Evolutionary conservation across 1,140 invertebrate species (phyloP), one percentile per base, ranked within the genome.

Genomic region (Macrostomum lignano): DNA sequence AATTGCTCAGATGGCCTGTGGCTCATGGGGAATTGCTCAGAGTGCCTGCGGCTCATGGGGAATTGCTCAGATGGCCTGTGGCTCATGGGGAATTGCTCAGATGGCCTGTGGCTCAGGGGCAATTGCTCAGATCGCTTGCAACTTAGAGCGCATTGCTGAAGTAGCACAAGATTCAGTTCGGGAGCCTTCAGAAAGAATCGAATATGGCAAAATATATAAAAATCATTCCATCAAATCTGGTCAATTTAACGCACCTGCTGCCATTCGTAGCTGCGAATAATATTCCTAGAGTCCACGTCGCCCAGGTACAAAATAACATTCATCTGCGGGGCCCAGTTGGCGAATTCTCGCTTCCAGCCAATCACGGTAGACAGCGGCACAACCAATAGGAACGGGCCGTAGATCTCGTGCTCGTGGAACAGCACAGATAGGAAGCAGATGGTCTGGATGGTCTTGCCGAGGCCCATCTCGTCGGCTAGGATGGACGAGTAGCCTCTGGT

Each of bases 241-340:
- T n/a, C n/a, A n/a, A n/a, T n/a, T n/a, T n/a, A n/a, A 28, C 19
- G 15, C 26, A 17, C 14, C 19, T 28, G 26, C 7, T 28, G 74
- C 82, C 86, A 93, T 61, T 96, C 88, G 57, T 76, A 77, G 45
- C 88, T 74, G 42, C 81, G 67, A 42, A 96, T 86, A 72, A 82
- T 46, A 40, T 61, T 56, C 31, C 65, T 44, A 36, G 58, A 62
- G 20, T 38, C 43, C 6, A 88, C 70, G 62, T 64, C 62, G 7
- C 62, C 62, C 36, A 64, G 46, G 40, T 65, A 64, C 14, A 54
- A 47, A n/a, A 58, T 49, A 33, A 62, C 47, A 44, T 64, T 62
- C 37, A 64, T 47, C 24, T 52, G 45, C 3, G 58, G 55, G 20
- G 47, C 57, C 62, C 62, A 64, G 31, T 49, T 46, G 23, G 49